Evolutionary conservation across 2,888 invertebrate species (phyloP).

Genomic region (Horisme vitalbata): DNA sequence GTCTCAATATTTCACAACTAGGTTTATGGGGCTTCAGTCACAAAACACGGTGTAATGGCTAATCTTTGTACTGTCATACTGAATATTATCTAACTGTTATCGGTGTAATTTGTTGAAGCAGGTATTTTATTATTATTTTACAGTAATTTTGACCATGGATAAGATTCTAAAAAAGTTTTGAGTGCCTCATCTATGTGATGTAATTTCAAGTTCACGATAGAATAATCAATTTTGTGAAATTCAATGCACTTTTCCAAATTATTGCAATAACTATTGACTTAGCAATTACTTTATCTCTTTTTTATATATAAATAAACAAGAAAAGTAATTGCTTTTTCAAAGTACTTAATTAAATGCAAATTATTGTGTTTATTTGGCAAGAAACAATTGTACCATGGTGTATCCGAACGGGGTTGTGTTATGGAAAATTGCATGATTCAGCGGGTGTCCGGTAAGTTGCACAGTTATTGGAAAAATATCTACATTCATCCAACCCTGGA

Average conservation of each 20-base stretch:
- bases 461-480: conserved; percentile 28
- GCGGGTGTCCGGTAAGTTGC: conserved; percentile 60
- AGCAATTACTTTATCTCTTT: conserved; percentile 6
- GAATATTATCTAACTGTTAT: conserved; percentile 40
- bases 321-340: conserved; percentile 13
- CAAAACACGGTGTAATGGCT: conserved; percentile 76
- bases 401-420: conserved; percentile 72
- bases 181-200: too few relatives aligned
- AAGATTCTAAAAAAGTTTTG: background rate
- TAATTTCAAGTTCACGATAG: too few relatives aligned
- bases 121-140: background rate
- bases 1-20: conserved; percentile 69
- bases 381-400: conserved; percentile 60
- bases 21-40: conserved; percentile 74
- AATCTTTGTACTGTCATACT: conserved; percentile 74
- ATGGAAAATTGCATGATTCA: conserved; percentile 74
- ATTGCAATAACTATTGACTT: conserved; percentile 23
- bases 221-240: background rate
- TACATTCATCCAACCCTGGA: background rate
- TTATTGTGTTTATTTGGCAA: conserved; percentile 60
- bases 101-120: conserved; percentile 23
- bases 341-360: conserved; percentile 34
- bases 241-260: conserved; percentile 9
- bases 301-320: background rate
- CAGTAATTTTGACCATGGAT: conserved; percentile 5